A percentile compares a stretch with the other conserved stretches of the same genome.
Conservation (phyloP, 2,113 vertebrate species). For the Empidonax alnorum region DNA sequence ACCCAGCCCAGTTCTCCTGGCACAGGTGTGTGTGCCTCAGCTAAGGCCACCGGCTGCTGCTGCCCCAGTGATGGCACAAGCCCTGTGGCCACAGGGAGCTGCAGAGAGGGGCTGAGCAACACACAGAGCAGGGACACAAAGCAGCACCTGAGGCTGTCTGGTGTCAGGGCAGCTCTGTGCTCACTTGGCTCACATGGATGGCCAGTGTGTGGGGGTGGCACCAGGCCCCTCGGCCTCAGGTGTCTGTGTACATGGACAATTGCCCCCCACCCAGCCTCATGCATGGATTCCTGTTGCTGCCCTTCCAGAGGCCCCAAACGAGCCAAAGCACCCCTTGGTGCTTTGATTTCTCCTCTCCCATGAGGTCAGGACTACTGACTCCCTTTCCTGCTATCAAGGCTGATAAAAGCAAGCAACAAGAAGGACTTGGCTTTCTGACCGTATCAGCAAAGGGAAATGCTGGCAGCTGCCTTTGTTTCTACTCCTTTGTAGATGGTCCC, state of each 20-base stretch:
- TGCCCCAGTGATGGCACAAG: fast-evolving
- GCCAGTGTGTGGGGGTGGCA: background rate
- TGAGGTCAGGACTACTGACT: background rate
- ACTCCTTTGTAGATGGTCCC: background rate
- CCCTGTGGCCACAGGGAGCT: background rate
- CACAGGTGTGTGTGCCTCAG: background rate
- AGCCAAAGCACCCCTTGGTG: background rate
- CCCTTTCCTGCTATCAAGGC: background rate
- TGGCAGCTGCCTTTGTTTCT: background rate
- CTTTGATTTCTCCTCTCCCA: background rate
- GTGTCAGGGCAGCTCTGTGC: background rate
- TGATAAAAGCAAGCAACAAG: background rate
- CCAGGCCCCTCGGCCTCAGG: background rate
- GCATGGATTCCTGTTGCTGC: background rate
- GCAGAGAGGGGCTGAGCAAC: background rate
- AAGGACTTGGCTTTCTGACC: background rate
- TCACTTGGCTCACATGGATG: fast-evolving
- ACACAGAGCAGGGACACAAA: fast-evolving
- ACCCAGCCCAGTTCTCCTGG: background rate
- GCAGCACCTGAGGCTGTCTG: background rate
- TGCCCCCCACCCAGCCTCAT: background rate
- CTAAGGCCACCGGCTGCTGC: fast-evolving
- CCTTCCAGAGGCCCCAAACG: background rate
- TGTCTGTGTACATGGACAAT: fast-evolving
- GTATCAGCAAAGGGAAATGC: background rate